phyloP scores from a whole-genome alignment of 2,797 vertebrate genomes.

The Enteromius treurensis region DNA sequence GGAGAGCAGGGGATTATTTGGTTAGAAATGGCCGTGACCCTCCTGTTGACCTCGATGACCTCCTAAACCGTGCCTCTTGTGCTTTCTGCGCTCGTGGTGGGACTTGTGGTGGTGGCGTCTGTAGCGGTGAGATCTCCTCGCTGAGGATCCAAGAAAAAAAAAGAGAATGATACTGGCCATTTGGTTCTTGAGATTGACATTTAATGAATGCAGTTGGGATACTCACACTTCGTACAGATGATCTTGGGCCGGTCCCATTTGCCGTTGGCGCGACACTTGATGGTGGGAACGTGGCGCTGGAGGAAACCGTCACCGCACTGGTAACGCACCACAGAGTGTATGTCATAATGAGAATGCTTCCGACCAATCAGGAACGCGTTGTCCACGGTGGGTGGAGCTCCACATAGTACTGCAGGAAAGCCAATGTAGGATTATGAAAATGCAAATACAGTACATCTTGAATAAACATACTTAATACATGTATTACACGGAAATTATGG shows the following conservation, averaged over 20 bases:
- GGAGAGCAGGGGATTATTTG: slow-evolving; percentile 63
- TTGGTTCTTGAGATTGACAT: background rate
- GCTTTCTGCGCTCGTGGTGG: slow-evolving; percentile 91
- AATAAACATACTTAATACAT: background rate
- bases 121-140: slow-evolving; percentile 87
- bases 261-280: slow-evolving; percentile 90
- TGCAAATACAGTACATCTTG: background rate
- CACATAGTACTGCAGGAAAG: slow-evolving; percentile 85
- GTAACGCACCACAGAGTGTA: slow-evolving; percentile 91
- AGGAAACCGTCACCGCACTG: slow-evolving; percentile 89
- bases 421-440: background rate
- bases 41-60: slow-evolving; percentile 70
- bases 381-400: slow-evolving; percentile 85
- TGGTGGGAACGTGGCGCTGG: slow-evolving; percentile 88
- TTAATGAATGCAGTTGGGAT: background rate
- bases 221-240: slow-evolving; percentile 93
- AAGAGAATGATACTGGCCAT: slow-evolving; percentile 22
- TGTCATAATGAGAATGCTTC: slow-evolving; percentile 87
- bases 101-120: slow-evolving; percentile 89
- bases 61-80: slow-evolving; percentile 80
- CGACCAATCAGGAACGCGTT: slow-evolving; percentile 88
- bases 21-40: slow-evolving; percentile 78
- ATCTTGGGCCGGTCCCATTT: slow-evolving; percentile 94
- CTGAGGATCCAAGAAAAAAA: slow-evolving; percentile 67
- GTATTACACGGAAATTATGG: background rate